Percentiles rank a stretch among this genome's conserved stretches.
Evolutionary conservation across 2,888 invertebrate species (phyloP).

Genomic region (Neoascia interrupta): DNA sequence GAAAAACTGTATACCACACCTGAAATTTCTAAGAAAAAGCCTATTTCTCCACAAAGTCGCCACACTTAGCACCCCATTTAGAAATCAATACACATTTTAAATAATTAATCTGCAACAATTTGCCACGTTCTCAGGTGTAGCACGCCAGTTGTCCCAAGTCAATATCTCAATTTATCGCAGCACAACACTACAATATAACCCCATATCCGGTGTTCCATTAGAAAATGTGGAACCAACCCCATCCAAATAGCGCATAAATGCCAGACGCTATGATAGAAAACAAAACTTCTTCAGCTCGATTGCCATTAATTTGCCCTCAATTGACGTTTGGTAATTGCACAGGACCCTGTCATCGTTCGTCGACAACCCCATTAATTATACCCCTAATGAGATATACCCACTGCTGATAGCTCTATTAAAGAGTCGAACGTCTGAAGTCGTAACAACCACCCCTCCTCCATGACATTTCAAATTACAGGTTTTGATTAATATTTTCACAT

Average conservation of each 20-base stretch:
- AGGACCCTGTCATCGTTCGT: constrained; percentile 70
- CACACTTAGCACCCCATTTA: too few relatives aligned
- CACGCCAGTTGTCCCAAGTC: constrained; percentile 26
- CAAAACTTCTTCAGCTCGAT: constrained; percentile 38
- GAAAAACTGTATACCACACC: too few relatives aligned
- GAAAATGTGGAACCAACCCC: background rate
- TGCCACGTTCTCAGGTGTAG: constrained; percentile 24
- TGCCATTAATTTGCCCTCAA: constrained; percentile 73
- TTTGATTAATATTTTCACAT: constrained; percentile 61
- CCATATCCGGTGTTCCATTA: background rate
- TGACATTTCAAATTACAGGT: constrained; percentile 43
- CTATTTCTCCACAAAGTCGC: too few relatives aligned
- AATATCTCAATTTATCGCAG: constrained; percentile 21
- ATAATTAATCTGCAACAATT: constrained; percentile 36
- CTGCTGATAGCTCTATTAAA: constrained; percentile 62
- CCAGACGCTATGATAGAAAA: constrained; percentile 4
- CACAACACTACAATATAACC: background rate
- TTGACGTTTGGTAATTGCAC: constrained; percentile 75
- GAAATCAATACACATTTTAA: background rate
- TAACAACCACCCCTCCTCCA: background rate
- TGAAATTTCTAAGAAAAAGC: too few relatives aligned
- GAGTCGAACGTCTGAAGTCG: background rate
- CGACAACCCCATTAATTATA: constrained; percentile 64
- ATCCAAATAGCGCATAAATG: background rate
- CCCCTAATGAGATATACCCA: constrained; percentile 49